Conservation (phyloP, 2,797 vertebrate species). For the Acrossocheilus wenchowensis region DNA sequence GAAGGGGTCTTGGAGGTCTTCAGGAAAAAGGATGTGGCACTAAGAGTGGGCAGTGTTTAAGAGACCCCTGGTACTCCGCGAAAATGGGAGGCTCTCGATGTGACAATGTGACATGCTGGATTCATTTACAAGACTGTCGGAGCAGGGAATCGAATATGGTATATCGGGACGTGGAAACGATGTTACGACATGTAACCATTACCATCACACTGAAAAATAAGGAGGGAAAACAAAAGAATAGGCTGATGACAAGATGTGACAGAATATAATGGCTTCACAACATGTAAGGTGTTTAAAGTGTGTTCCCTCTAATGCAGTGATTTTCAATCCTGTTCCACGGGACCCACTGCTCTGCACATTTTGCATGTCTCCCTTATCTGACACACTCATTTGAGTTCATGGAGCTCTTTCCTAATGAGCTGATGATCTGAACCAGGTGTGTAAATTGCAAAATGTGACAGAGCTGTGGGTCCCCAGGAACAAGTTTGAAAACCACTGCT, state of each 20-base stretch:
- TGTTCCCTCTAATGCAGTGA: not conserved
- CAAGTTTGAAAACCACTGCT: too few species aligned
- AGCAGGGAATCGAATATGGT: slow-evolving; percentile 45
- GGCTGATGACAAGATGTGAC: slow-evolving; percentile 27
- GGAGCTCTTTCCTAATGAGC: too few species aligned
- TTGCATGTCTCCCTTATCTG: too few species aligned
- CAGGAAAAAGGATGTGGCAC: slow-evolving; percentile 62
- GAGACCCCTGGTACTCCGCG: slow-evolving; percentile 55
- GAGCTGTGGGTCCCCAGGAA: too few species aligned
- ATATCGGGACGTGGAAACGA: slow-evolving; percentile 46
- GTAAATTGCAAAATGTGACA: too few species aligned
- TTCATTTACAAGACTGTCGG: slow-evolving; percentile 55
- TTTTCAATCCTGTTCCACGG: too few species aligned
- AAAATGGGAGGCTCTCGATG: slow-evolving; percentile 63
- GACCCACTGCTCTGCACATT: too few species aligned
- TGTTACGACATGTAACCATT: slow-evolving; percentile 51
- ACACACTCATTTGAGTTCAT: too few species aligned
- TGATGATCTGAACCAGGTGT: too few species aligned
- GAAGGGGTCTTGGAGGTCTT: slow-evolving; percentile 77
- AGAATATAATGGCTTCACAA: not conserved
- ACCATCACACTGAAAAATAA: slow-evolving; percentile 29
- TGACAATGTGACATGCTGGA: slow-evolving; percentile 62
- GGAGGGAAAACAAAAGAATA: slow-evolving; percentile 43
- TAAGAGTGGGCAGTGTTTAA: slow-evolving; percentile 63
- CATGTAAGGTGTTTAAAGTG: not conserved